Evolutionary conservation across 1,140 invertebrate species (phyloP), one percentile per base, ranked within the genome.

Genomic region (Diploscapter pachys): DNA sequence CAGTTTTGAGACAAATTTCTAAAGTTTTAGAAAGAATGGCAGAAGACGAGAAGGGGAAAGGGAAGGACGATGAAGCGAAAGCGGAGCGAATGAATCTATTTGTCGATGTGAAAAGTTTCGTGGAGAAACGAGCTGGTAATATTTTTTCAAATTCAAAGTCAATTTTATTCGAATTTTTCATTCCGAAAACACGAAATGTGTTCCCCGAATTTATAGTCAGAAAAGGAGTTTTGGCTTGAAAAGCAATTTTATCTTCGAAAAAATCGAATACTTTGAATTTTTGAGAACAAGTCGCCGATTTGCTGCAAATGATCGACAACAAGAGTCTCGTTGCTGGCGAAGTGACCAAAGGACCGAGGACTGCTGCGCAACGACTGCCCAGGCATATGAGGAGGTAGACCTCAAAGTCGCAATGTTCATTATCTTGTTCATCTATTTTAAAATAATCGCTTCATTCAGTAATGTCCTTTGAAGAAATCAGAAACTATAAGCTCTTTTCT

Each of bases 291-390:
- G 57, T 13, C 57, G 13, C 57, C 9, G 9, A 59, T 59, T 59
- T 59, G 57, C 13, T 31, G 48, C 49, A 78, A 63, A 77, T 77
- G 3, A 68, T 79, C 11, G 78, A 80, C 49, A 80, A 80, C 52
- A 53, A 52, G n/a, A 49, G 53, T 56, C 59, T 80, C 4, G 73
- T 77, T 3, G 53, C 79, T 31, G 78, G 79, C n/a, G 79, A 80
- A 62, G 79, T 80, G 3, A 79, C 79, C 9, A 72, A 75, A 62
- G 79, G 79, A 31, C 80, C 80, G 51, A 63, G 79, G 61, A 82
- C 81, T 9, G 89, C 92, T 62, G 93, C 93, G 85, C 95, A 98
- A 89, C 90, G 90, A 68, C 86, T 98, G 59, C 95, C 95, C 0
- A 90, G 91, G 54, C 92, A 97, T 83, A 96, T 99, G 93, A 89